Conservation (phyloP, 2,888 invertebrate species). For the Tachina fera region DNA sequence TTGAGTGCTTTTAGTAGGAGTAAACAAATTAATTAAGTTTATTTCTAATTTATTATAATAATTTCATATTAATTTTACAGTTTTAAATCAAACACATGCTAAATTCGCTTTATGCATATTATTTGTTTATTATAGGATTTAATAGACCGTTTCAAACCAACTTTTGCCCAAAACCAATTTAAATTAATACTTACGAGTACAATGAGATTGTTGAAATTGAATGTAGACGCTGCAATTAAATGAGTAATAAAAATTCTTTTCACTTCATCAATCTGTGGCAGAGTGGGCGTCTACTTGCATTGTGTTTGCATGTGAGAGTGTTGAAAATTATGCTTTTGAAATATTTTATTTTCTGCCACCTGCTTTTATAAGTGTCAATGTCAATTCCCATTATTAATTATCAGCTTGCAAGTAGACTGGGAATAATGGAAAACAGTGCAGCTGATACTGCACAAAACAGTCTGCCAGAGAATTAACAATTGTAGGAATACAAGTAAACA, state of each 20-base stretch:
- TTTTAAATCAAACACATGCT: too few species aligned
- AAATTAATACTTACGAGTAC: conserved; percentile 28
- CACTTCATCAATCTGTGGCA: conserved; percentile 34
- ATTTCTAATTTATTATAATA: too few species aligned
- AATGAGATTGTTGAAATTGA: conserved; percentile 13
- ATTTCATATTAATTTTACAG: too few species aligned
- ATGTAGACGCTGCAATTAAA: conserved; percentile 23
- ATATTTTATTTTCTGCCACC: conserved; percentile 54
- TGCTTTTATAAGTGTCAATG: conserved; percentile 67
- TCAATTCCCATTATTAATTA: conserved; percentile 70
- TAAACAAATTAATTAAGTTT: too few species aligned
- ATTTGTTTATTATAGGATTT: background rate
- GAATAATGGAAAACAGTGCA: conserved; percentile 51
- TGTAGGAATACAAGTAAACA: conserved; percentile 32
- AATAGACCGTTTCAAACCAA: background rate
- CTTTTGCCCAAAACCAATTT: conserved; percentile 15
- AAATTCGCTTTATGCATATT: background rate
- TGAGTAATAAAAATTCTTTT: conserved; percentile 23
- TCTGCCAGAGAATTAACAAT: conserved; percentile 52
- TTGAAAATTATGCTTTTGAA: conserved; percentile 32
- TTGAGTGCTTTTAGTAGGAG: too few species aligned
- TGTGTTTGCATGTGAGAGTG: background rate
- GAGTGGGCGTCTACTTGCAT: background rate
- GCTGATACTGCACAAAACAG: conserved; percentile 52
- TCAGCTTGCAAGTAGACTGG: conserved; percentile 40